These are phyloP conservation scores for Norana najaformis DNA, from an alignment of 2,888 invertebrate species.

Conservation along the genomic window DNA sequence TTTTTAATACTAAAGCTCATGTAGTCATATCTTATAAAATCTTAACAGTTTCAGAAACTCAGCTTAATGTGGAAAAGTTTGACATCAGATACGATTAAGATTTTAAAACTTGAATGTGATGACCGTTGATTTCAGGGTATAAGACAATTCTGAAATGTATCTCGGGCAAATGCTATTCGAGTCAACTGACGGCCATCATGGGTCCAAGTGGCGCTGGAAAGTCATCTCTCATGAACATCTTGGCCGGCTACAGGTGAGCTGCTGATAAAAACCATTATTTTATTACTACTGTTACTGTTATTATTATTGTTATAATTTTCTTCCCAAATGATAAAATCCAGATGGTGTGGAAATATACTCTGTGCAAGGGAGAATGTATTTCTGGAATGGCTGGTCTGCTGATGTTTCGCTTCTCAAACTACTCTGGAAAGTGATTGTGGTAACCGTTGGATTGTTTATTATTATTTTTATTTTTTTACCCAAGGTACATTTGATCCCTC, in stretches of 20 bases:
- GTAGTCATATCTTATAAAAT: neutral
- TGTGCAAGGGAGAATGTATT: no score
- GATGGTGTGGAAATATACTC: no score
- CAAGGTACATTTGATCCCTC: no score
- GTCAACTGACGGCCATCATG: conserved; percentile 94
- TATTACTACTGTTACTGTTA: neutral
- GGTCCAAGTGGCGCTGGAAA: conserved; percentile 90
- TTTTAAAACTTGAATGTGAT: neutral
- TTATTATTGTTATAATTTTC: no score
- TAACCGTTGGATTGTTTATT: no score
- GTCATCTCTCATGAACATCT: conserved; percentile 85
- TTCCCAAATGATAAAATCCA: no score
- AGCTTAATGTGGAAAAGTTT: neutral
- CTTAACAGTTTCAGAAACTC: neutral
- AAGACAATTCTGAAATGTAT: conserved; percentile 66
- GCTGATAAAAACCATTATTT: neutral
- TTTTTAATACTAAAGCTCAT: neutral
- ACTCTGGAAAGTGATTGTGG: no score
- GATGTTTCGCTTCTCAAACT: no score
- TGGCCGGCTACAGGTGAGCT: conserved; percentile 83
- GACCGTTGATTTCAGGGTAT: conserved; percentile 40
- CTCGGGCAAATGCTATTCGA: conserved; percentile 83
- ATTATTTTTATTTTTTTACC: no score
- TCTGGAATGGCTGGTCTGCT: no score
- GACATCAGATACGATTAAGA: neutral